phyloP scores from a whole-genome alignment of 2,113 vertebrate species.

The Motacilla tschutschensis region DNA sequence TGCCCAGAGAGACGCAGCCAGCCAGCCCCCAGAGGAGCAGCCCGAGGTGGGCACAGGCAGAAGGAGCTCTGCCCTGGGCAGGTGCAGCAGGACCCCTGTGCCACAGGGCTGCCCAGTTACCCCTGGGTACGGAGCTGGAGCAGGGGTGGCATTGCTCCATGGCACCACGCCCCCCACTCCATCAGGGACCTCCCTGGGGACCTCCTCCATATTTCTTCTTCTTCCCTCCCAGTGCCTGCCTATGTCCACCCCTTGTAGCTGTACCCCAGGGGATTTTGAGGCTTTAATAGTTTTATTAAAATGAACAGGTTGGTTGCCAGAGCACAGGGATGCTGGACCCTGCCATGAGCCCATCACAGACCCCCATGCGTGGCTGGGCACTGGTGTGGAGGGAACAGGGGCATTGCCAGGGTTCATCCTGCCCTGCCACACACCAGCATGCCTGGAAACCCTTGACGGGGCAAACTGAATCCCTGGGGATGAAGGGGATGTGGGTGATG shows the following conservation, averaged over 20 bases:
- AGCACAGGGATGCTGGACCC: neutral
- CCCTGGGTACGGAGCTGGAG: rapidly evolving
- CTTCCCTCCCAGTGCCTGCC: neutral
- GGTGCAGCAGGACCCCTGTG: neutral
- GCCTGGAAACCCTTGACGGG: neutral
- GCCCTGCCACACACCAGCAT: neutral
- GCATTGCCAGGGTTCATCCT: neutral
- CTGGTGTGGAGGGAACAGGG: rapidly evolving
- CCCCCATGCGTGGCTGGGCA: rapidly evolving
- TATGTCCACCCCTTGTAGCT: neutral
- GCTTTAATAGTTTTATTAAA: neutral
- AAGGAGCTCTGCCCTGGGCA: neutral
- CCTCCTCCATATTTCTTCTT: neutral
- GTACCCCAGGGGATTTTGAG: neutral
- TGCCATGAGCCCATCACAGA: rapidly evolving
- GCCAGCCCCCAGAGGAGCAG: neutral
- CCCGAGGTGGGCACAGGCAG: neutral
- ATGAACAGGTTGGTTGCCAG: neutral
- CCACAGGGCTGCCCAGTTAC: neutral
- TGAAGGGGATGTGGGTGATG: neutral
- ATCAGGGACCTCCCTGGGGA: neutral
- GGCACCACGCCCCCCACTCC: neutral
- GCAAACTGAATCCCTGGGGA: neutral
- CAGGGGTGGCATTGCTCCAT: neutral
- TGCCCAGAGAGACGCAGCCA: rapidly evolving